These are phyloP conservation scores for Lacanobia wlatinum DNA, from an alignment of 2,888 invertebrate species.

Conservation along the genomic window DNA sequence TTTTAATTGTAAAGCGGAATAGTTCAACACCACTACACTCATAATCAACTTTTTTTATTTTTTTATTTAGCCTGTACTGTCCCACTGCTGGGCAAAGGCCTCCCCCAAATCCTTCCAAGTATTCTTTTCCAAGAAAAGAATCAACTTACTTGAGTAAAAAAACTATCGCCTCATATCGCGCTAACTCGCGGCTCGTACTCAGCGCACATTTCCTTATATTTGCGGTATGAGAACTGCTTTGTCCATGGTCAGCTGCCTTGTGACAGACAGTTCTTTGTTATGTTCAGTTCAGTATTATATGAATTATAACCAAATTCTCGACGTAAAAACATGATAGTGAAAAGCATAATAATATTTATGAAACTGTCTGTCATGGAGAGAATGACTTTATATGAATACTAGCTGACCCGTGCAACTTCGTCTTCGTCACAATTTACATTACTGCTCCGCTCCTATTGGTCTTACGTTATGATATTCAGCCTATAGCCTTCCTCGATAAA, in stretches of 20 bases:
- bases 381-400: background rate
- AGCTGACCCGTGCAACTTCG: too few relatives aligned
- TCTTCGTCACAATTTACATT: too few relatives aligned
- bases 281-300: conserved; percentile 1
- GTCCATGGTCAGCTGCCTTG: conserved; percentile 39
- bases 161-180: conserved; percentile 13
- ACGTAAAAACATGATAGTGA: conserved; percentile 4
- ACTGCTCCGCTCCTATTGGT: too few relatives aligned
- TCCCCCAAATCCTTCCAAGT: too few relatives aligned
- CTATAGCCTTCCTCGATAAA: too few relatives aligned
- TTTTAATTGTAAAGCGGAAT: too few relatives aligned
- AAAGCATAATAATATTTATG: background rate
- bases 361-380: conserved; percentile 9
- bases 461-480: too few relatives aligned
- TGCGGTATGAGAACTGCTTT: conserved; percentile 31
- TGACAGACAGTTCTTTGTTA: conserved; percentile 45
- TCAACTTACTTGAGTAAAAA: background rate
- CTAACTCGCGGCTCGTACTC: conserved; percentile 5
- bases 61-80: too few relatives aligned
- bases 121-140: too few relatives aligned
- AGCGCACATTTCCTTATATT: background rate
- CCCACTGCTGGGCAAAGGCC: too few relatives aligned
- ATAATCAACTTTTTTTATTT: too few relatives aligned
- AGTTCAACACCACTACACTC: too few relatives aligned
- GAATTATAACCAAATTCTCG: conserved; percentile 21